Conservation (phyloP, 1,140 invertebrate genomes). For the Limonius californicus region DNA sequence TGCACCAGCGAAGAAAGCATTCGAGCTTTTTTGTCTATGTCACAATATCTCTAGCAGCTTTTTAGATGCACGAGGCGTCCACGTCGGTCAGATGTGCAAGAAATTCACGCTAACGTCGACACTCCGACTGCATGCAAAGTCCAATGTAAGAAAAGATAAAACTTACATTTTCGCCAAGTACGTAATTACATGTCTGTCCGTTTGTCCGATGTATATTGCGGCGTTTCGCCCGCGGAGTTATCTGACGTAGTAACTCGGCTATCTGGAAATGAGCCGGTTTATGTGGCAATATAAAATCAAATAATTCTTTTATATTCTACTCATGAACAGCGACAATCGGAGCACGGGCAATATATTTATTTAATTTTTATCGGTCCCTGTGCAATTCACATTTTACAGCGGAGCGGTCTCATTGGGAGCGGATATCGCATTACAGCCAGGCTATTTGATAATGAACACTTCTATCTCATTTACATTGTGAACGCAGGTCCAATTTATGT, state of each 20-base stretch:
- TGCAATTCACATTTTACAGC: constrained; percentile 21
- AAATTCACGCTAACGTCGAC: constrained; percentile 1
- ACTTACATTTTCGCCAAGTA: not conserved
- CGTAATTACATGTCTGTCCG: not conserved
- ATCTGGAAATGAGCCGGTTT: not conserved
- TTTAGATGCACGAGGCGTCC: not conserved
- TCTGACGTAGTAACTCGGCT: not conserved
- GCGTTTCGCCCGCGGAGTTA: not conserved
- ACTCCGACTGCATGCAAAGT: not conserved
- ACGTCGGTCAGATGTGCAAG: constrained; percentile 9
- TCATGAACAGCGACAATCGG: not conserved
- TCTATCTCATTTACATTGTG: constrained; percentile 38
- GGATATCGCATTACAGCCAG: constrained; percentile 39
- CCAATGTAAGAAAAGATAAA: not conserved
- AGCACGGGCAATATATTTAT: constrained; percentile 20
- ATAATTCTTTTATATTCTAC: not conserved
- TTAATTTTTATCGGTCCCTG: constrained; percentile 36
- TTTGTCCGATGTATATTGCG: not conserved
- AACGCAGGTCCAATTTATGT: constrained; percentile 17
- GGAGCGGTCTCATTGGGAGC: constrained; percentile 31
- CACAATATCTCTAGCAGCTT: not conserved
- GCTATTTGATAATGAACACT: constrained; percentile 43
- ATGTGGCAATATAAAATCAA: not conserved
- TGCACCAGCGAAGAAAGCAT: not conserved
- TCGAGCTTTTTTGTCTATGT: not conserved